Evolutionary conservation across 2,113 vertebrate species (phyloP), one percentile per base, ranked within the genome.

Genomic region (Grammomys dolichurus): DNA sequence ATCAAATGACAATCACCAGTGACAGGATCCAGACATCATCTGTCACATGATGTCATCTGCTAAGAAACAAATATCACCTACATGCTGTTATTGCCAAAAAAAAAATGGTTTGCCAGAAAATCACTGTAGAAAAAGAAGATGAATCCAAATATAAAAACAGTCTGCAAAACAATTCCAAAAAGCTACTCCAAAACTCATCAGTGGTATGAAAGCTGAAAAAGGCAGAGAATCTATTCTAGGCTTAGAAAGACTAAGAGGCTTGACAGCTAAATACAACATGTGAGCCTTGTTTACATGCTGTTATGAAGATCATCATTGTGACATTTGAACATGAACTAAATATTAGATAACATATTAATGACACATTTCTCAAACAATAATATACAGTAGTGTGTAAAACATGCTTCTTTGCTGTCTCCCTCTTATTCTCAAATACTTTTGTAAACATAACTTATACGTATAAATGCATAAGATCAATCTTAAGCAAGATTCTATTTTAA

Each of bases 401-500:
- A 33, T 76, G 51, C 13, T 94, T 86, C 24, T 90, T 86, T 78
- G 7, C 54, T 73, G 3, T 87, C 48, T 93, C 46, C 14, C 40
- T 95, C 51, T 92, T 78, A 81, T 67, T 96, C 46, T 78, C 70
- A 93, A 97, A 73, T 0, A 75, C 33, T 85, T 75, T 60, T 31
- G 31, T 40, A 86, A 96, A 48, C 77, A 87, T 78, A 80, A 94
- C 78, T 60, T 20, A 72, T 58, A 43, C 63, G 16, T 8, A 28
- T 43, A 31, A 22, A 54, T 75, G 24, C 8, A 58, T 26, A 73
- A 26, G 63, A 17, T 14, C 84, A 89, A 67, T 94, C 58, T 89
- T 95, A 95, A 96, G 58, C 26, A 94, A 94, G n/a, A 69, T 58
- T 96, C 67, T 87, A 77, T 87, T 97, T 92, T 86, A 94, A 95